Evolutionary conservation across 2,797 vertebrate genomes (phyloP), one percentile per base, ranked within the genome.

Genomic region (Cynodonichthys magdalenae): DNA sequence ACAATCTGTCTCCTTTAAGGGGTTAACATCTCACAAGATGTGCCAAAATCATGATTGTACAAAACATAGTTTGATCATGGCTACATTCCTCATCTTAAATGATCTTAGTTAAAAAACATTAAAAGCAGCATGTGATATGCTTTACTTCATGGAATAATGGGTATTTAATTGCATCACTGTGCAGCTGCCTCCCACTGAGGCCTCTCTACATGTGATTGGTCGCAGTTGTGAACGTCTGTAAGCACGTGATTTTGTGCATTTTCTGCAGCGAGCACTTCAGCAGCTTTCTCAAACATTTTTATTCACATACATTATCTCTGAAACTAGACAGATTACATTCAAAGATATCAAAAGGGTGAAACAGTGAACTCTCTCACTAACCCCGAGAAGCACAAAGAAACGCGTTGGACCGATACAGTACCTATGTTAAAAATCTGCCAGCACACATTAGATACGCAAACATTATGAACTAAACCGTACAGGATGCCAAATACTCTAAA

Each of bases 311-410:
- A 83, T 75, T 80, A 86, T 84, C 77, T 85, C 84, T 77, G 83
- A 65, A 66, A 84, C 81, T 87, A 81, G 71, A 84, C 78, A 74
- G 77, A 78, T 83, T 81, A 89, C 84, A 89, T 85, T 90, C 80
- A 83, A 81, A 75, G 88, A 88, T 89, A 90, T 88, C 85, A 91
- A 91, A 90, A 73, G 66, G 76, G 48, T 63, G 70, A 71, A 65
- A 69, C 57, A 72, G 62, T 73, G 58, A 78, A 80, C 55, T 68
- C 72, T 72, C 66, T 76, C 65, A 50, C 72, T 65, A 78, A 75
- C 1, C 59, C 74, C 69, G 66, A 70, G 57, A 48, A 60, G 72
- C 72, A 82, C 81, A 76, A 17, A 74, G 58, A 79, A 83, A 86
- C 78, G 79, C 79, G 58, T 59, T 27, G 50, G 66, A 76, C 74